Conservation (phyloP, 2,888 invertebrate genomes). For the Tetragonula carbonaria region DNA sequence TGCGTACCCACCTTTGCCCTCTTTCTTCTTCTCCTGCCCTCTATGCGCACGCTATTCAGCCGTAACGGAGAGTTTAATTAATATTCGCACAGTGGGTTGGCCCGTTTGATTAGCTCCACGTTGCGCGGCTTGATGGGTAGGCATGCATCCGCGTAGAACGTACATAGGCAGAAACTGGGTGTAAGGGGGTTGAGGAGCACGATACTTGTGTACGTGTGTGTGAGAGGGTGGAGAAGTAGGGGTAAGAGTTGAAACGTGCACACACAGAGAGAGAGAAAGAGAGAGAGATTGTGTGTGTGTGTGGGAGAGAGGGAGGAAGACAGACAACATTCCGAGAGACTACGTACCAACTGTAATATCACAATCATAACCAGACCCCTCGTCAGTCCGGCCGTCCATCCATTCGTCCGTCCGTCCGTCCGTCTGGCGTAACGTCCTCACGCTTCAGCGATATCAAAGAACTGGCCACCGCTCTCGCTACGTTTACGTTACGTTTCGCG, state of each 20-base stretch:
- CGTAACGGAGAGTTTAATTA: constrained; percentile 82
- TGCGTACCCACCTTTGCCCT: constrained; percentile 47
- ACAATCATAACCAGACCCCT: constrained; percentile 82
- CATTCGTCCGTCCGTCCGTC: constrained; percentile 69
- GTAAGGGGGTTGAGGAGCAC: constrained; percentile 45
- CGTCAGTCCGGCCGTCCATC: constrained; percentile 68
- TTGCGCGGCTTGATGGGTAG: constrained; percentile 79
- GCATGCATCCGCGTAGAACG: constrained; percentile 75
- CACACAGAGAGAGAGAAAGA: constrained; percentile 37
- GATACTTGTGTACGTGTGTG: not conserved
- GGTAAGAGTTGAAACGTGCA: constrained; percentile 22
- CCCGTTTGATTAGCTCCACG: constrained; percentile 83
- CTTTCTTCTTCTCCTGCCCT: constrained; percentile 53
- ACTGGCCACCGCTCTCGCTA: constrained; percentile 72
- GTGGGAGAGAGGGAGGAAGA: constrained; percentile 35
- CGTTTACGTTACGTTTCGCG: constrained; percentile 65
- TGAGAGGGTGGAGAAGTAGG: constrained; percentile 42
- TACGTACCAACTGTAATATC: constrained; percentile 81
- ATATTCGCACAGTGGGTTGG: constrained; percentile 81
- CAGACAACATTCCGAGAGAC: constrained; percentile 78
- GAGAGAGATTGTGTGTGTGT: constrained; percentile 1
- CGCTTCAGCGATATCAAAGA: constrained; percentile 84
- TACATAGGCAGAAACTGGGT: constrained; percentile 58
- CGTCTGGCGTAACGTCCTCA: constrained; percentile 81
- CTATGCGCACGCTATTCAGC: constrained; percentile 70